Conservation (phyloP, 1,140 invertebrate genomes). For the Ceratina japonica region DNA sequence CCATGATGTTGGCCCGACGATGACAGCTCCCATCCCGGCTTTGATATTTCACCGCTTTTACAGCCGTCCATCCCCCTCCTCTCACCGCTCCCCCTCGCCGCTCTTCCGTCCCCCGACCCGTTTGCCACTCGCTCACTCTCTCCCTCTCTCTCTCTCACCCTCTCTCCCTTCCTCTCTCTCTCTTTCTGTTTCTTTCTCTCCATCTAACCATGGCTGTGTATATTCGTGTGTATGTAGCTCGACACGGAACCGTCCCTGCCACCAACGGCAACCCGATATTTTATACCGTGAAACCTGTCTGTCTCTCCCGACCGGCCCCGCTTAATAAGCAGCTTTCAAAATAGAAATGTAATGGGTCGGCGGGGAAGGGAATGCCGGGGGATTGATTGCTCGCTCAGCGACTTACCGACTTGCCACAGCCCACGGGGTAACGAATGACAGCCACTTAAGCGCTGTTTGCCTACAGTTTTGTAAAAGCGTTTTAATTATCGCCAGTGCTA, state of each 20-base stretch:
- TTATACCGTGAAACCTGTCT: constrained; percentile 80
- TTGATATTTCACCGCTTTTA: constrained; percentile 82
- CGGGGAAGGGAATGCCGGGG: constrained; percentile 70
- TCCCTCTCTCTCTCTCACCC: constrained; percentile 11
- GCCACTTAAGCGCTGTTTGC: constrained; percentile 80
- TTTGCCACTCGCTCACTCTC: constrained; percentile 38
- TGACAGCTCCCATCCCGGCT: constrained; percentile 82
- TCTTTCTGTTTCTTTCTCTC: constrained; percentile 15
- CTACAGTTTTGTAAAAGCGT: constrained; percentile 80
- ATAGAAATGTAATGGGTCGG: constrained; percentile 80
- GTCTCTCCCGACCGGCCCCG: constrained; percentile 75
- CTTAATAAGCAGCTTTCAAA: constrained; percentile 81
- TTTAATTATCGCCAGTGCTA: constrained; percentile 75
- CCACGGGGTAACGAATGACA: constrained; percentile 78
- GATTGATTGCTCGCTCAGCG: constrained; percentile 79
- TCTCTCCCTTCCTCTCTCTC: constrained; percentile 44
- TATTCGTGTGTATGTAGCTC: constrained; percentile 51
- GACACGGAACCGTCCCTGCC: constrained; percentile 65
- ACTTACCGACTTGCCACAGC: constrained; percentile 77
- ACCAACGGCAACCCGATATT: constrained; percentile 77
- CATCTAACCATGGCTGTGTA: constrained; percentile 25
- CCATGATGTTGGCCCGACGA: constrained; percentile 83
- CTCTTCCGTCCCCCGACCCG: constrained; percentile 1
- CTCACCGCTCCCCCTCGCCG: background rate
- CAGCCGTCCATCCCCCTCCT: constrained; percentile 71